Conservation (phyloP, 2,888 invertebrate genomes). For the Hipparchia semele region DNA sequence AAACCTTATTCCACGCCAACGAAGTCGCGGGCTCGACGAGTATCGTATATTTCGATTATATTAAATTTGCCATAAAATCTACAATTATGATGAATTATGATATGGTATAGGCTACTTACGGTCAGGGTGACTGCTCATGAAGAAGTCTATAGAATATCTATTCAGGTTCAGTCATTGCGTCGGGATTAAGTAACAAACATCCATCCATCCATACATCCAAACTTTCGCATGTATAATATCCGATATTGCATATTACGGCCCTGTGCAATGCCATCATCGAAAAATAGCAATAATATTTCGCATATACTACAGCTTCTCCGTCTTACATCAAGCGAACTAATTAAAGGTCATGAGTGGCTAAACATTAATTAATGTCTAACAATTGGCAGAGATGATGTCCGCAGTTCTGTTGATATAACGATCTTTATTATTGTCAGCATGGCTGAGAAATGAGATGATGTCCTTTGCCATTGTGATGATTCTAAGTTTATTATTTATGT, state of each 20-base stretch:
- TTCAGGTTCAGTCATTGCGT: too few relatives aligned
- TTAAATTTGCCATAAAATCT: too few relatives aligned
- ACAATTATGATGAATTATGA: too few relatives aligned
- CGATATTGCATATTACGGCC: not conserved
- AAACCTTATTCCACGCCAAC: too few relatives aligned
- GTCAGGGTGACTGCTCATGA: too few relatives aligned
- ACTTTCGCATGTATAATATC: too few relatives aligned
- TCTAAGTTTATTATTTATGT: not conserved
- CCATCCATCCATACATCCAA: too few relatives aligned
- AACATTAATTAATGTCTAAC: slow-evolving; percentile 37
- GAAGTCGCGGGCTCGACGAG: too few relatives aligned
- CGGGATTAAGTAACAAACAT: too few relatives aligned
- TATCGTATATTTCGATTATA: too few relatives aligned
- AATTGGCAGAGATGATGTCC: slow-evolving; percentile 22
- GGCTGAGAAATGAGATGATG: slow-evolving; percentile 21
- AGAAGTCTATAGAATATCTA: too few relatives aligned
- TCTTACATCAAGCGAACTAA: slow-evolving; percentile 25
- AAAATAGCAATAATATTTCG: slow-evolving; percentile 6
- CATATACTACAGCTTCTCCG: slow-evolving; percentile 21
- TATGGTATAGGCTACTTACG: too few relatives aligned
- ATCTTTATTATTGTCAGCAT: not conserved
- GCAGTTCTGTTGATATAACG: not conserved
- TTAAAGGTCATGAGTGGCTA: slow-evolving; percentile 28
- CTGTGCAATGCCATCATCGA: not conserved
- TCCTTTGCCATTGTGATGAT: slow-evolving; percentile 11